phyloP scores from a whole-genome alignment of 1,140 invertebrate genomes.

The Papilio glaucus region DNA sequence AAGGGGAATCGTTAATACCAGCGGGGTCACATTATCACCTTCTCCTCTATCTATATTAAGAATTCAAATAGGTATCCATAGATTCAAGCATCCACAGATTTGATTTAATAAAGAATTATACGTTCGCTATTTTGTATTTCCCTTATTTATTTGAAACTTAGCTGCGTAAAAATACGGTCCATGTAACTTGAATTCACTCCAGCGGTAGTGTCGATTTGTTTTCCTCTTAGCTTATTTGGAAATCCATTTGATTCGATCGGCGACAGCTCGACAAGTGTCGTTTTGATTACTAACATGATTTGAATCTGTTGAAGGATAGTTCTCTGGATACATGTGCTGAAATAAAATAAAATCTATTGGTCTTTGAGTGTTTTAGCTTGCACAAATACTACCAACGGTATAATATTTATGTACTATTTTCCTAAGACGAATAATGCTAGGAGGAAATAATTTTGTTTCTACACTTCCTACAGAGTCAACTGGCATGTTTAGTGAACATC shows the following conservation, averaged over 20 bases:
- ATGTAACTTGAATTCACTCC: neutral
- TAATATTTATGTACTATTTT: too few species aligned
- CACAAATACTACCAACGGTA: neutral
- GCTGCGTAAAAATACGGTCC: neutral
- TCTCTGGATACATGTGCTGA: neutral
- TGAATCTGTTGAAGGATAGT: neutral
- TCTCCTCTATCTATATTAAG: too few species aligned
- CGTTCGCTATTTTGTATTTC: too few species aligned
- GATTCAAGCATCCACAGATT: too few species aligned
- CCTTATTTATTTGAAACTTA: neutral
- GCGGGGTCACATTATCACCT: too few species aligned
- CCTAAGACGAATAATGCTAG: too few species aligned
- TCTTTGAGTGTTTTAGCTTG: neutral
- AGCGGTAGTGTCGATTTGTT: neutral
- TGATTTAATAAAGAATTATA: too few species aligned
- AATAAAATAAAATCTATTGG: neutral
- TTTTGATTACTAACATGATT: slow-evolving; percentile 24
- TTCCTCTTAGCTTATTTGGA: neutral
- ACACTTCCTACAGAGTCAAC: neutral
- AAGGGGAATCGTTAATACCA: too few species aligned
- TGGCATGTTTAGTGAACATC: too few species aligned
- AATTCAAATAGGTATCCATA: too few species aligned
- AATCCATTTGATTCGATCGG: slow-evolving; percentile 2
- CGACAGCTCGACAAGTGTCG: slow-evolving; percentile 19
- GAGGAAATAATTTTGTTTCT: too few species aligned